These are phyloP conservation scores for Palaemon carinicauda DNA, from an alignment of 1,140 invertebrate genomes.

Conservation along the genomic window DNA sequence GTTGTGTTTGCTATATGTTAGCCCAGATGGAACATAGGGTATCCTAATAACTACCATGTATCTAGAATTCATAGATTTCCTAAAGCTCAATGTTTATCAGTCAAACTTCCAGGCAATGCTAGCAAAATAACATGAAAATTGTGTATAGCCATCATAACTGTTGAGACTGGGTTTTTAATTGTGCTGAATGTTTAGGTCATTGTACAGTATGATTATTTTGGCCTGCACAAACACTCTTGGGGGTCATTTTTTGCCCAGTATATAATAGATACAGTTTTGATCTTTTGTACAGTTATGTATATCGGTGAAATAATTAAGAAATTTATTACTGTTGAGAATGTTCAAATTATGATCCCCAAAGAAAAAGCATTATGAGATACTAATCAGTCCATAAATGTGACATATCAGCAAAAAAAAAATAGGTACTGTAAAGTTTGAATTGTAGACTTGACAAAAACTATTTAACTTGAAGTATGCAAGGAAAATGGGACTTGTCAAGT, in stretches of 20 bases:
- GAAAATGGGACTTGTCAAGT: not conserved
- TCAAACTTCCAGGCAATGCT: constrained; percentile 31
- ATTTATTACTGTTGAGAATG: not conserved
- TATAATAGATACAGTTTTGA: constrained; percentile 19
- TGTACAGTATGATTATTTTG: constrained; percentile 51
- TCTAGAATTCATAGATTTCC: constrained; percentile 53
- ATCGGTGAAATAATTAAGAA: constrained; percentile 28
- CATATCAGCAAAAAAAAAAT: constrained; percentile 29
- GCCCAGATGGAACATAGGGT: constrained; percentile 56
- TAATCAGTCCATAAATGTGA: constrained; percentile 31
- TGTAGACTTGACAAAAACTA: not conserved
- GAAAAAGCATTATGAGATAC: constrained; percentile 31
- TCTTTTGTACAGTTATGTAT: constrained; percentile 33
- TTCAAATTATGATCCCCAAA: constrained; percentile 36
- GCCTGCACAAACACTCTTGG: constrained; percentile 54
- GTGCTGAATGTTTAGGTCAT: constrained; percentile 53
- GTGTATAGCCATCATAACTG: constrained; percentile 47
- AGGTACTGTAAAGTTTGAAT: too few species aligned
- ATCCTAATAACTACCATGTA: constrained; percentile 46
- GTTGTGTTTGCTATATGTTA: constrained; percentile 53
- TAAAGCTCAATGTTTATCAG: constrained; percentile 55
- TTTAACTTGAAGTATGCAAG: too few species aligned
- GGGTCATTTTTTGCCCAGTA: constrained; percentile 52
- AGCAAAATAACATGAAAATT: constrained; percentile 36
- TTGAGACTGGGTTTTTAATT: constrained; percentile 42